Evolutionary conservation across 2,888 invertebrate species (phyloP).

Genomic region (Eupithecia centaureata): DNA sequence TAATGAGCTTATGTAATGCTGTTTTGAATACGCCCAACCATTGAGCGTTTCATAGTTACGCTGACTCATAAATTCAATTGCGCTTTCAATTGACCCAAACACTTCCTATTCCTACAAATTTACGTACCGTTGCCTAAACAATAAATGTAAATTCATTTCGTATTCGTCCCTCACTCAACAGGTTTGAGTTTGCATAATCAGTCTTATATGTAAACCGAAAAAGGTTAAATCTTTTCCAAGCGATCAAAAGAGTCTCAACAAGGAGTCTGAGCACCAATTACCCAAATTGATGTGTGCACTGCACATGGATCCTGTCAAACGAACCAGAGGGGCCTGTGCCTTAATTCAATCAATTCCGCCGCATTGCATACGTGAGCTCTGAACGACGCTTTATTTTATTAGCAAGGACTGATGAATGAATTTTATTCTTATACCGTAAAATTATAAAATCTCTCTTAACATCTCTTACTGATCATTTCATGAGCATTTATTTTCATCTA

Average conservation of each 20-base stretch:
- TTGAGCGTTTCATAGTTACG: slow-evolving; percentile 25
- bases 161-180: too few relatives aligned
- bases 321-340: slow-evolving; percentile 65
- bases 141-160: too few relatives aligned
- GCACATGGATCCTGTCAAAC: slow-evolving; percentile 72
- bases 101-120: background rate
- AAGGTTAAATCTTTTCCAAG: background rate
- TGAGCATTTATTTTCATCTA: background rate
- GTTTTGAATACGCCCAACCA: slow-evolving; percentile 34
- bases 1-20: slow-evolving; percentile 39
- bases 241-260: slow-evolving; percentile 19
- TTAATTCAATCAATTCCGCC: slow-evolving; percentile 74
- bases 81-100: slow-evolving; percentile 8
- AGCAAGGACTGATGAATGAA: slow-evolving; percentile 17
- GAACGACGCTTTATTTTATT: slow-evolving; percentile 42
- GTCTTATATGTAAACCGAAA: slow-evolving; percentile 7
- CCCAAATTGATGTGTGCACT: slow-evolving; percentile 78
- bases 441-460: background rate
- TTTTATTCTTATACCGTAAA: slow-evolving; percentile 13
- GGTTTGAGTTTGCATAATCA: too few relatives aligned
- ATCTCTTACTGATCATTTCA: background rate
- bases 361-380: slow-evolving; percentile 40
- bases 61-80: slow-evolving; percentile 3
- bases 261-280: slow-evolving; percentile 65
- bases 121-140: background rate